Conservation (phyloP, 2,113 vertebrate genomes). For the Leucosticte australis region DNA sequence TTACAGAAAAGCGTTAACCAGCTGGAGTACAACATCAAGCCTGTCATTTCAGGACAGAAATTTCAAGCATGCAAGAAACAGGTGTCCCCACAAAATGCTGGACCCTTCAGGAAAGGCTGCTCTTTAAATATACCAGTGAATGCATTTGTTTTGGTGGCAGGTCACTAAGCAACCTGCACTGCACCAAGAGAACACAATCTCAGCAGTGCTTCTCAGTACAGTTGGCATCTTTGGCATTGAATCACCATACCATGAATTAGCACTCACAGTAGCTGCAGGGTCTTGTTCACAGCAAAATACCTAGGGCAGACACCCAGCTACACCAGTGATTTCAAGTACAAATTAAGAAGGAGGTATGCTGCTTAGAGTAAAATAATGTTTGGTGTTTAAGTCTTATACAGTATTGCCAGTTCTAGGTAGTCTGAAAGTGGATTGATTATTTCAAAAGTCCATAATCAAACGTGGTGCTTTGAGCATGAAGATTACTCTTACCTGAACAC, state of each 20-base stretch:
- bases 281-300: not conserved
- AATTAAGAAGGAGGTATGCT: not conserved
- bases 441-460: not conserved
- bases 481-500: not conserved
- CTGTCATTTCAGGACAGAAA: constrained; percentile 48
- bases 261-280: not conserved
- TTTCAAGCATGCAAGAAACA: constrained; percentile 47
- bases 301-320: too few relatives aligned
- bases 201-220: not conserved
- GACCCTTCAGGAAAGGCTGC: not conserved
- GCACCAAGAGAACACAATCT: not conserved
- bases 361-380: not conserved
- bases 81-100: constrained; percentile 28
- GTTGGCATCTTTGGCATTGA: not conserved
- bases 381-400: not conserved
- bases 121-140: constrained; percentile 71
- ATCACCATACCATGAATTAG: not conserved
- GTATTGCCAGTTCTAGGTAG: not conserved
- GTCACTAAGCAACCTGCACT: constrained; percentile 63
- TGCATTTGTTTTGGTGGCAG: constrained; percentile 65
- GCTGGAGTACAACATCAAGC: not conserved
- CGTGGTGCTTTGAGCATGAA: not conserved
- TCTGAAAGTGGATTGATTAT: not conserved
- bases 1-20: not conserved
- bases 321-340: not conserved